Evolutionary conservation across 2,113 vertebrate species (phyloP).

Genomic region (Grammomys surdaster): DNA sequence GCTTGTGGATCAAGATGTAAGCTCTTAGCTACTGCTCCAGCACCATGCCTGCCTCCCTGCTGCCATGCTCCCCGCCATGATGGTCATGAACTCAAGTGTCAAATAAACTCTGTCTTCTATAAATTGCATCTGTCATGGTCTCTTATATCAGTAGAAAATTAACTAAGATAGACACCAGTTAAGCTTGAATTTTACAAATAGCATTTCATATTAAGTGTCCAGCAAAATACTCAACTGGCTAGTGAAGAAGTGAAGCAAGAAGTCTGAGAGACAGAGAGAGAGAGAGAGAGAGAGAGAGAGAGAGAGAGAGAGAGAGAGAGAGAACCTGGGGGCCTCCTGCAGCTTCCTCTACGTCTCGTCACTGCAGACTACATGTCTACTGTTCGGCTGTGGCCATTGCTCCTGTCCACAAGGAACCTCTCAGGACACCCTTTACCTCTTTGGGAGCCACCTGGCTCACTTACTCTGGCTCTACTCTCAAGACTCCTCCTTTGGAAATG

Average conservation of each 20-base stretch:
- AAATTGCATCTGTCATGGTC: not conserved
- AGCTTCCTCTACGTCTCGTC: not conserved
- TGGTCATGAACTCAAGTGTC: not conserved
- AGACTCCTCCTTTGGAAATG: not conserved
- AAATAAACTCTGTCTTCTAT: not conserved
- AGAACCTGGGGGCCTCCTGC: not conserved
- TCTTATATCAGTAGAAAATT: not conserved
- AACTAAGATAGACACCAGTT: not conserved
- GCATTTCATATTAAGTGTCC: not conserved
- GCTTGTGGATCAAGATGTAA: not conserved
- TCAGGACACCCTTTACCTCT: not conserved
- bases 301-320: too few relatives aligned
- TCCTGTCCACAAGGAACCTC: too few relatives aligned
- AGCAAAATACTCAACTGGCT: constrained; percentile 9
- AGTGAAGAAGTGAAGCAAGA: not conserved
- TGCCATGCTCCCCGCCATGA: not conserved
- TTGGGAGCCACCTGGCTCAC: not conserved
- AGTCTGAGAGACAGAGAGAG: too few relatives aligned
- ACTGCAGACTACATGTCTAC: not conserved
- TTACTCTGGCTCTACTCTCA: not conserved
- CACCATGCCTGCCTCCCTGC: not conserved
- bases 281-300: too few relatives aligned
- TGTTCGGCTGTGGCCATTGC: not conserved
- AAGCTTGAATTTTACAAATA: constrained; percentile 29
- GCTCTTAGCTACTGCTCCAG: not conserved